These are phyloP conservation scores for Corticium candelabrum DNA, from an alignment of 37 sponge, comb jelly and placozoan genomes.

Conservation along the genomic window DNA sequence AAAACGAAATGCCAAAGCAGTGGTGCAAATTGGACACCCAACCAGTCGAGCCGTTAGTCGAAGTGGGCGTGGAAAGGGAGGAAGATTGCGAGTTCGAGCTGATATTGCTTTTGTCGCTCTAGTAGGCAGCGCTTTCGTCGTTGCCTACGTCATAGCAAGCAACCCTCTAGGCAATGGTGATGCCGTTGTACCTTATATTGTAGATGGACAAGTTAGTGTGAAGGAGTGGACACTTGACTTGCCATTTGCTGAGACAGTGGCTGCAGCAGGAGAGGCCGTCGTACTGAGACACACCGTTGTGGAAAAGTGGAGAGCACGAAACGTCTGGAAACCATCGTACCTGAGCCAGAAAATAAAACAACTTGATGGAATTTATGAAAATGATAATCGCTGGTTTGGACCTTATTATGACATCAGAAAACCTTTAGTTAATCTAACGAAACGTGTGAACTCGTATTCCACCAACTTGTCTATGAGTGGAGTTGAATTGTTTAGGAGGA, in stretches of 20 bases:
- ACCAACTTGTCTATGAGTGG: slow-evolving; percentile 25
- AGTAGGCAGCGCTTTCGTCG: no score
- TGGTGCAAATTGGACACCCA: no score
- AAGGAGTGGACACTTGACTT: no score
- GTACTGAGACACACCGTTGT: slow-evolving; percentile 60
- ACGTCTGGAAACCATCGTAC: slow-evolving; percentile 55
- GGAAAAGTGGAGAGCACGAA: slow-evolving; percentile 43
- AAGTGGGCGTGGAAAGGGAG: no score
- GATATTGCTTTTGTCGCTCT: no score
- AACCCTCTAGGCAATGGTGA: no score
- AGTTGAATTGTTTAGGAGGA: slow-evolving; percentile 36
- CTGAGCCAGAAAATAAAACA: slow-evolving; percentile 23
- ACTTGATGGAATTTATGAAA: slow-evolving; percentile 57
- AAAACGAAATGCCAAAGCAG: no score
- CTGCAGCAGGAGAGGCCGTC: slow-evolving; percentile 25
- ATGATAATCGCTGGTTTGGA: slow-evolving; percentile 84
- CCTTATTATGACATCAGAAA: slow-evolving; percentile 75
- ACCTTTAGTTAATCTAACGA: slow-evolving; percentile 32
- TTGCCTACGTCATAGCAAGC: no score
- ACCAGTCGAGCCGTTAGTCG: no score
- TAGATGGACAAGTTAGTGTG: no score
- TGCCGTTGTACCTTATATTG: no score
- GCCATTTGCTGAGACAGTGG: slow-evolving; percentile 40
- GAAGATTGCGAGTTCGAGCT: no score
- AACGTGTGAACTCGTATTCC: slow-evolving; percentile 33